phyloP scores from a whole-genome alignment of 2,113 vertebrate species.

The Rhombomys opimus region DNA sequence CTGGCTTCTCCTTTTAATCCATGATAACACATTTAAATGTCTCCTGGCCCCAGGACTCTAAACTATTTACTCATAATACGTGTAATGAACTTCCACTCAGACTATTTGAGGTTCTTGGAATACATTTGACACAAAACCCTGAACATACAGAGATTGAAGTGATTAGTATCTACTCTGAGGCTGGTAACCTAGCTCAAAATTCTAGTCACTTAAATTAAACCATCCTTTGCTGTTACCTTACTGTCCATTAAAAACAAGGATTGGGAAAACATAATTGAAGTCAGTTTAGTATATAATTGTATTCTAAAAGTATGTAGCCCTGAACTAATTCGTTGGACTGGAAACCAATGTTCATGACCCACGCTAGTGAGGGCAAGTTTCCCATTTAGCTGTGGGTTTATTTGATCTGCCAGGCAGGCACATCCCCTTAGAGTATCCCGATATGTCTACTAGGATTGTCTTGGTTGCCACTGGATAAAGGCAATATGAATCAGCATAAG shows the following conservation, averaged over 20 bases:
- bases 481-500: background rate
- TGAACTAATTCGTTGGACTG: background rate
- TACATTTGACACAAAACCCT: background rate
- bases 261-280: constrained; percentile 23
- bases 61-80: constrained; percentile 9
- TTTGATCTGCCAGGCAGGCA: background rate
- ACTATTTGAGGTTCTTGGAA: background rate
- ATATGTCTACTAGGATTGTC: background rate
- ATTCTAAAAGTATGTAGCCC: background rate
- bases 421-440: background rate
- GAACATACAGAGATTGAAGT: background rate
- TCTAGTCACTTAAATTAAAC: background rate
- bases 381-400: background rate
- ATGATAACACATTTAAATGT: background rate
- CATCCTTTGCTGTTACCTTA: background rate
- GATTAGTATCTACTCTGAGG: background rate
- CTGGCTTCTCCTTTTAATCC: background rate
- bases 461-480: background rate
- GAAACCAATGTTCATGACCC: background rate
- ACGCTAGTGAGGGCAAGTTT: background rate
- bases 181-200: constrained; percentile 4
- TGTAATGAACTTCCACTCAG: background rate
- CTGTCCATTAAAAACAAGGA: background rate
- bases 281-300: background rate
- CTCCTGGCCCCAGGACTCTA: background rate